Evolutionary conservation across 2,797 vertebrate genomes (phyloP).

Genomic region (Gadopsis bispinosus): DNA sequence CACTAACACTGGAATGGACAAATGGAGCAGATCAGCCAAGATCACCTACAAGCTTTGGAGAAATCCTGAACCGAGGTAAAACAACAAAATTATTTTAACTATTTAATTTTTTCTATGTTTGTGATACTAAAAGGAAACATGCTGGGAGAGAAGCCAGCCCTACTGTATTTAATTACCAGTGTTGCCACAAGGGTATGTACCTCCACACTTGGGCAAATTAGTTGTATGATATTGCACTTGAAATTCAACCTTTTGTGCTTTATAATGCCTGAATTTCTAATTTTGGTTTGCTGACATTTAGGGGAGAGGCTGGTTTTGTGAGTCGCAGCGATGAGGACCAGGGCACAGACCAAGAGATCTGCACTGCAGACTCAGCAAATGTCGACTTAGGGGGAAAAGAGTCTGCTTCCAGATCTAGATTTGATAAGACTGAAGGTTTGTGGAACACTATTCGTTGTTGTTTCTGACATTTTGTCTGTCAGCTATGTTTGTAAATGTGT

Average conservation of each 20-base stretch:
- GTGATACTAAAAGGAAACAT: background rate
- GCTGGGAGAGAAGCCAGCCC: background rate
- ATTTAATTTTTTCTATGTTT: background rate
- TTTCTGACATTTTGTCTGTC: background rate
- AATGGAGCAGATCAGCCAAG: background rate
- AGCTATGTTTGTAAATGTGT: background rate
- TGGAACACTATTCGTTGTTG: background rate
- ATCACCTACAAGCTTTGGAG: slow-evolving; percentile 71
- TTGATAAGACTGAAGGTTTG: slow-evolving; percentile 49
- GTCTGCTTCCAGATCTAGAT: slow-evolving; percentile 6
- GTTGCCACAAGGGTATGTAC: background rate
- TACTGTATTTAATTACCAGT: background rate
- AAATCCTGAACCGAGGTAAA: slow-evolving; percentile 67
- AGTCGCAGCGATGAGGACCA: slow-evolving; percentile 53
- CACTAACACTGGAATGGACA: slow-evolving; percentile 59
- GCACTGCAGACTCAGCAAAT: slow-evolving; percentile 23
- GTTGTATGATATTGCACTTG: background rate
- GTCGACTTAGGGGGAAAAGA: background rate
- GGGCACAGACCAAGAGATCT: slow-evolving; percentile 61
- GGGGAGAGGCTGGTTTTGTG: slow-evolving; percentile 22
- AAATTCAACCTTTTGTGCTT: background rate
- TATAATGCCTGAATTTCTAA: background rate
- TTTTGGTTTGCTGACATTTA: slow-evolving; percentile 40
- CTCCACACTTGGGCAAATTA: background rate
- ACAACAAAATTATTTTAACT: background rate